phyloP scores from a whole-genome alignment of 2,797 vertebrate genomes.

The Rhynchotus rufescens region DNA sequence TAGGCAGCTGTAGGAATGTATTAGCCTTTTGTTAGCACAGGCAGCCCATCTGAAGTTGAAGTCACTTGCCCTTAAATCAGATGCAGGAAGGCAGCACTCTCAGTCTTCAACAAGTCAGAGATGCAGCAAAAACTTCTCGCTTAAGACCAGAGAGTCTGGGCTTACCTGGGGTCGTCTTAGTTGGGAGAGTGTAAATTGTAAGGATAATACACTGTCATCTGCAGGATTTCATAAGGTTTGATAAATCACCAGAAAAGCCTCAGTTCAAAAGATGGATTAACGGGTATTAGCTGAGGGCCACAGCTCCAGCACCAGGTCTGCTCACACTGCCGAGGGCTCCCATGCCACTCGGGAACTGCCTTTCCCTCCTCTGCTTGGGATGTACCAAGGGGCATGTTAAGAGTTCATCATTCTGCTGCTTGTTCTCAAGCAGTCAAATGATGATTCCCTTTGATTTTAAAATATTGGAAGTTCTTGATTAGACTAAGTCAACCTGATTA shows the following conservation, averaged over 20 bases:
- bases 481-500: constrained; percentile 27
- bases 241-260: neutral
- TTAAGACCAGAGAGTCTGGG: neutral
- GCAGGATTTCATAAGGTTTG: neutral
- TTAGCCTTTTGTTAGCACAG: constrained; percentile 22
- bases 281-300: neutral
- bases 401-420: constrained; percentile 28
- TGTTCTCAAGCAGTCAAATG: constrained; percentile 12
- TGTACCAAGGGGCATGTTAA: neutral
- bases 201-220: neutral
- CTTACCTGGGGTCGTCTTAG: constrained; percentile 16
- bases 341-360: neutral
- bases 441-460: constrained; percentile 48
- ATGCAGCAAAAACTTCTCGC: neutral
- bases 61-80: constrained; percentile 8
- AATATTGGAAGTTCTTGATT: constrained; percentile 21
- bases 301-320: neutral
- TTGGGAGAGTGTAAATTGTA: neutral
- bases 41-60: constrained; percentile 19
- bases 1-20: neutral
- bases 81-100: neutral
- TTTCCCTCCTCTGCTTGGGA: neutral
- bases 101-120: neutral
- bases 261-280: neutral
- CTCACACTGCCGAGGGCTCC: neutral